A percentile compares a stretch with the other conserved stretches of the same genome.
phyloP scores from a whole-genome alignment of 1,140 invertebrate species.

The Prorops nasuta region DNA sequence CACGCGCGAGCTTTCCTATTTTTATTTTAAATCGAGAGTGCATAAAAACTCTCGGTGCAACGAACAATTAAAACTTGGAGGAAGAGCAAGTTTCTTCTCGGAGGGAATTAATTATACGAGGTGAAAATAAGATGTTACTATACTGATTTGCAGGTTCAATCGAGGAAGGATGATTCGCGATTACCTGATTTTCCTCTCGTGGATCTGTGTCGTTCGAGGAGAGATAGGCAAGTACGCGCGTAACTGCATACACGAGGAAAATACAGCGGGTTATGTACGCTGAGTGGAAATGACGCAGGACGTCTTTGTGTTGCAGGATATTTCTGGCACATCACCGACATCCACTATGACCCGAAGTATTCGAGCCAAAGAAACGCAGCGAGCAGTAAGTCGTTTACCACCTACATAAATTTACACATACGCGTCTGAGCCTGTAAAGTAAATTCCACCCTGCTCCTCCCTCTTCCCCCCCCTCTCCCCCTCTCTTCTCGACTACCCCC shows the following conservation, averaged over 20 bases:
- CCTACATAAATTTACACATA: neutral
- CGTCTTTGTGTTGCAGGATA: conserved; percentile 69
- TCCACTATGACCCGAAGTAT: conserved; percentile 83
- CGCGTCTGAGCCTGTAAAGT: no score
- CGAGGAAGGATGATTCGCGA: conserved; percentile 50
- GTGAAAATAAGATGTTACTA: no score
- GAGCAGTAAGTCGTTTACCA: conserved; percentile 62
- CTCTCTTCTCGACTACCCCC: neutral
- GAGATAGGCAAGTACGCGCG: conserved; percentile 42
- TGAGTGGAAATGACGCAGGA: conserved; percentile 14
- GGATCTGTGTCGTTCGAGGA: conserved; percentile 48
- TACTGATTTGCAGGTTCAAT: conserved; percentile 42
- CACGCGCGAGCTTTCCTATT: no score
- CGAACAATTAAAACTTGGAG: no score
- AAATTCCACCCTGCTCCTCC: neutral
- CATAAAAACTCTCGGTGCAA: no score
- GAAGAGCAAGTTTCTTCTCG: no score
- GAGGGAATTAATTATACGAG: no score
- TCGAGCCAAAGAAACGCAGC: conserved; percentile 68
- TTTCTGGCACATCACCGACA: conserved; percentile 91
- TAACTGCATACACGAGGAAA: no score
- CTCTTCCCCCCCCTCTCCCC: neutral
- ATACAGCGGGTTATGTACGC: no score
- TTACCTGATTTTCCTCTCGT: conserved; percentile 49
- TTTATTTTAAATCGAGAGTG: no score